These are phyloP conservation scores for Habroteleia sp. DNA, from an alignment of 2,888 invertebrate species.

Conservation along the genomic window DNA sequence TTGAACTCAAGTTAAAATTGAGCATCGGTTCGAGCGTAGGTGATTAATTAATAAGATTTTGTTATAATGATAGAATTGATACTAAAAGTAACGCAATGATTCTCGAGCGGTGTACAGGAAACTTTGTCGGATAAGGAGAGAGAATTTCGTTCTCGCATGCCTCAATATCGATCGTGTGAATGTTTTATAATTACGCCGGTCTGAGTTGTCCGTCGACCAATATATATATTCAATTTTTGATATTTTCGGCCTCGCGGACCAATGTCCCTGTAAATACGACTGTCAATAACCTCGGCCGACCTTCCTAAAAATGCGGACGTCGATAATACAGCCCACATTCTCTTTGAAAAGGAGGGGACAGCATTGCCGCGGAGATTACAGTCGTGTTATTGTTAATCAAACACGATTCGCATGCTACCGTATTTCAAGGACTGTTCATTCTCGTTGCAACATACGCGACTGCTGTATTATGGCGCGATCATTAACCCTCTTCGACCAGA, in stretches of 20 bases:
- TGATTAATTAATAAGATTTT: slow-evolving; percentile 3
- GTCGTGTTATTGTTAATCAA: slow-evolving; percentile 46
- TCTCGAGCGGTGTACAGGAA: slow-evolving; percentile 5
- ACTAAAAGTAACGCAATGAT: slow-evolving; percentile 2
- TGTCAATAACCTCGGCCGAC: slow-evolving; percentile 68
- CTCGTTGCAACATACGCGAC: slow-evolving; percentile 30
- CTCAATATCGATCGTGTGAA: slow-evolving; percentile 25
- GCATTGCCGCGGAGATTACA: slow-evolving; percentile 31
- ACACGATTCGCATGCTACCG: slow-evolving; percentile 29
- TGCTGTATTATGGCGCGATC: slow-evolving; percentile 34
- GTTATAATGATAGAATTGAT: not conserved
- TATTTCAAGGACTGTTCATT: slow-evolving; percentile 42
- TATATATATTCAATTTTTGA: slow-evolving; percentile 7
- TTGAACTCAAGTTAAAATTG: not conserved
- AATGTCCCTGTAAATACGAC: slow-evolving; percentile 25
- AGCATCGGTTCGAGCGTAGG: not conserved
- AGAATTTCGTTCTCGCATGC: slow-evolving; percentile 6
- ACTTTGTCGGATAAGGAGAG: slow-evolving; percentile 15
- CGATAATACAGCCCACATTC: slow-evolving; percentile 72
- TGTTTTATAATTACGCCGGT: slow-evolving; percentile 29
- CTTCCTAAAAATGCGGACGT: slow-evolving; percentile 69
- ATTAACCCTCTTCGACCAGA: slow-evolving; percentile 30
- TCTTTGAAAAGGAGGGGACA: slow-evolving; percentile 38
- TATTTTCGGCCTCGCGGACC: slow-evolving; percentile 10
- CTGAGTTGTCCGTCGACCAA: not conserved